Base-by-base conservation (phyloP, 1,140 invertebrate genomes). In the Semibalanus balanoides region DNA sequence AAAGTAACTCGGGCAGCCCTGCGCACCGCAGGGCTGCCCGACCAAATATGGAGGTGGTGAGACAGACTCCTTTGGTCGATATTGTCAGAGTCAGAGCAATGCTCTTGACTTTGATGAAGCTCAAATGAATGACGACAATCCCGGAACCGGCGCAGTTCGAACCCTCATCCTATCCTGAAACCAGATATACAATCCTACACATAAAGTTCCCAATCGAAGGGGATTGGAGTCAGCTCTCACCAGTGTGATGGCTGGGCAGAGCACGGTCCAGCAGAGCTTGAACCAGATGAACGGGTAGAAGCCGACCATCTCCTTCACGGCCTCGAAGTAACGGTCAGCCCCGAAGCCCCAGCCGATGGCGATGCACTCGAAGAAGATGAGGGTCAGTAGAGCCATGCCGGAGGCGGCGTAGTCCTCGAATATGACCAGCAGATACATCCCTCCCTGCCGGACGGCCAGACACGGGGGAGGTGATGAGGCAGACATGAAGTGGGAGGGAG, bases 341-440 rank as follows among this genome's bases (percentile, higher is more conserved):
- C 96, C 97, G 81, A 96, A 99, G 51, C 93, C 94, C 97, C 97
- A 99, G 0, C 96, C 97, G 79, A 99, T 93, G 72, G 96, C 93
- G 76, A 99, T 92, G 81, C 96, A 98, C 86, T 99, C 97, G 84
- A 98, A 99, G 87, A 99, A 99, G 81, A 99, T 97, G 69, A 99
- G 87, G 86, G 96, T 96, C 7, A 99, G 87, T 71, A 99, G 87
- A 81, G 94, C 96, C 83, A 97, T 95, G 29, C 97, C 96, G 81
- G 94, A 97, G 0, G 98, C 96, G 0, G 97, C 96, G 82, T 99
- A 99, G n/a, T 94, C 95, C 85, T 99, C 96, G 81, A 99, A 88
- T 74, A 99, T 90, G 90, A 98, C 94, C 86, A 99, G 99, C 27
- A 99, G 94, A 84, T 98, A 99, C 92, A 99, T 98, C 78, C 97